Base-by-base conservation (phyloP, 2,888 invertebrate species). In the Calameuta idolon region DNA sequence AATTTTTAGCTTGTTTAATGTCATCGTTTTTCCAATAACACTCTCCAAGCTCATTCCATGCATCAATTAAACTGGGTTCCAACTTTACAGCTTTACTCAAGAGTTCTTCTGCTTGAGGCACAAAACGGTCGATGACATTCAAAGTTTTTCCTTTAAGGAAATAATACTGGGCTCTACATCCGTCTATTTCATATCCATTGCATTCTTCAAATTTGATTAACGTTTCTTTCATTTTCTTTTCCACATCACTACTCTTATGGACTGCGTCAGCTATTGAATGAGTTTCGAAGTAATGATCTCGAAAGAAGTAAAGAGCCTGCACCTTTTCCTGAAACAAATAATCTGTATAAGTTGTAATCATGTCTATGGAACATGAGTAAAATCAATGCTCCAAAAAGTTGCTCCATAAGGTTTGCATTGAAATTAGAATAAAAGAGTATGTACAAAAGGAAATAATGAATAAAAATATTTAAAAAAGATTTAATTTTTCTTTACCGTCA, bases 11-110 rank as follows among this genome's bases (percentile, higher is more conserved):
- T 86, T 96, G 96, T 82, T 94, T 93, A 11, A 96, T 92, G 88
- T 97, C 96, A 88, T 95, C 94, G 87, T 96, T 96, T 91, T 97
- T 97, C 95, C 97, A 97, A 89, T 96, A 97, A 88, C 96, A 96
- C 90, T 97, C 97, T 0, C 98, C 98, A 0, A 98, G 93, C 89
- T 97, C 96, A 88, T 97, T 97, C 97, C 97, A 98, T 0, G 97
- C 97, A 77, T 95, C 95, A 0, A 96, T 94, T 77, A 96, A 91
- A 84, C 95, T 95, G 1, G 97, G 97, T 88, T 97, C 96, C 69
- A 97, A 92, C 90, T 98, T 98, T 0, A 97, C 96, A 4, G 97
- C 95, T 90, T 96, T 96, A 75, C 96, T 96, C 74, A 98, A 92
- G 75, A 94, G 93, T 85, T 96, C 96, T 81, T 95, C 95, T 0